Evolutionary conservation across 2,888 invertebrate genomes (phyloP), one percentile per base, ranked within the genome.

Genomic region (Abrostola triplasia): DNA sequence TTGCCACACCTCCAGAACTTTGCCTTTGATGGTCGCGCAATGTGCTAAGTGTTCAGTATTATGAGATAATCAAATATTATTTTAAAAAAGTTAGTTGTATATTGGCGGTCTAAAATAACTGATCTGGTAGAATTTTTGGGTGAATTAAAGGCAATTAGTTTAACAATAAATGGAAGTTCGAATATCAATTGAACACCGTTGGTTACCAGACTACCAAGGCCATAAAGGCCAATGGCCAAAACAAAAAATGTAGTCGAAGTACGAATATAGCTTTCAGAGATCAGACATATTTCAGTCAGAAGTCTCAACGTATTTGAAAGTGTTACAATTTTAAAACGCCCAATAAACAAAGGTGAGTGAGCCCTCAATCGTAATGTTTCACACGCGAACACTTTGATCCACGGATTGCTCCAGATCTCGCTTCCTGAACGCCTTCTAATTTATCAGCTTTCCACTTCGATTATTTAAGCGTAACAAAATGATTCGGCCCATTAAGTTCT

Each of bases 361-460:
- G 61, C 64, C 66, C 59, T 71, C 63, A 71, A 80, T 71, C 70
- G 53, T 61, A 71, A 76, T 74, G 79, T 78, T 77, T 79, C 67
- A 70, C 76, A 73, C 69, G 50, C 68, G 70, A 83, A 71, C 78
- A 80, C 84, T 85, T 81, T 83, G 85, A 87, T 86, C 86, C 79
- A 65, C 60, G 73, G 82, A 85, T 81, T 84, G 81, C 70, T 77
- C 73, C 59, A 76, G 77, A 81, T 82, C 82, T 81, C 75, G 77
- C 77, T 64, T 55, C 59, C 69, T 61, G 50, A 75, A 80, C 74
- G 79, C 74, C 70, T 81, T 63, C 83, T 87, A 91, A 92, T 90
- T 91, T 91, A 91, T 92, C 92, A 87, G 80, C 71, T 81, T 92
- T 92, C 92, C 91, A 89, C 88, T 88, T 84, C 86, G 88, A 88